A percentile compares a stretch with the other conserved stretches of the same genome.
phyloP scores from a whole-genome alignment of 2,113 vertebrate species.

The Lucifuga dentata region DNA sequence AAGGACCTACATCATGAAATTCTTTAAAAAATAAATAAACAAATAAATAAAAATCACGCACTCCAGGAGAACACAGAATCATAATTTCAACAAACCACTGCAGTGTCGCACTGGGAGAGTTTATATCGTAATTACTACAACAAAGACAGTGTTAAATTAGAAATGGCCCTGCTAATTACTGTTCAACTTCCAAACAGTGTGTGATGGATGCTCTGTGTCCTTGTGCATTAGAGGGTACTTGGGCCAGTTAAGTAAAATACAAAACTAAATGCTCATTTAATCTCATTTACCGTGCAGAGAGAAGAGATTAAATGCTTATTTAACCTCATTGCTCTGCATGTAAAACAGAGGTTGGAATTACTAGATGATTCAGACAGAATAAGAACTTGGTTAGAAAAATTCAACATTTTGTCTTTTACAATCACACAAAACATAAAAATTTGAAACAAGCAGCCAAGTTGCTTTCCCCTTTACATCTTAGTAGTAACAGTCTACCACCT shows the following conservation, averaged over 20 bases:
- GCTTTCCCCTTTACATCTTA: too few relatives aligned
- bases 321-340: too few relatives aligned
- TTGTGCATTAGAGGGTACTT: constrained; percentile 5
- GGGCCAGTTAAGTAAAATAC: not conserved
- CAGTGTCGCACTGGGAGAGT: constrained; percentile 37
- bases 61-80: constrained; percentile 12
- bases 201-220: constrained; percentile 2
- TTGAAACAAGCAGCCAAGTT: too few relatives aligned
- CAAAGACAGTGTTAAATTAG: constrained; percentile 65
- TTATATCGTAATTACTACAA: constrained; percentile 62
- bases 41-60: constrained; percentile 35
- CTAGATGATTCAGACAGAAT: too few relatives aligned
- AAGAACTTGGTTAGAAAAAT: too few relatives aligned
- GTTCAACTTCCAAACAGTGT: constrained; percentile 22
- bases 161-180: constrained; percentile 55
- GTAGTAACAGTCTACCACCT: too few relatives aligned
- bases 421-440: too few relatives aligned
- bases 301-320: too few relatives aligned
- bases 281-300: too few relatives aligned
- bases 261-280: constrained; percentile 42
- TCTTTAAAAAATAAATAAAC: too few relatives aligned
- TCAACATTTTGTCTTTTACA: too few relatives aligned
- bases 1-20: constrained; percentile 33
- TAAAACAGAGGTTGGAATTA: too few relatives aligned
- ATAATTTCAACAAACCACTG: constrained; percentile 45